These are phyloP conservation scores for Chaetophractus vellerosus DNA, from an alignment of 2,797 vertebrate species.

Conservation along the genomic window DNA sequence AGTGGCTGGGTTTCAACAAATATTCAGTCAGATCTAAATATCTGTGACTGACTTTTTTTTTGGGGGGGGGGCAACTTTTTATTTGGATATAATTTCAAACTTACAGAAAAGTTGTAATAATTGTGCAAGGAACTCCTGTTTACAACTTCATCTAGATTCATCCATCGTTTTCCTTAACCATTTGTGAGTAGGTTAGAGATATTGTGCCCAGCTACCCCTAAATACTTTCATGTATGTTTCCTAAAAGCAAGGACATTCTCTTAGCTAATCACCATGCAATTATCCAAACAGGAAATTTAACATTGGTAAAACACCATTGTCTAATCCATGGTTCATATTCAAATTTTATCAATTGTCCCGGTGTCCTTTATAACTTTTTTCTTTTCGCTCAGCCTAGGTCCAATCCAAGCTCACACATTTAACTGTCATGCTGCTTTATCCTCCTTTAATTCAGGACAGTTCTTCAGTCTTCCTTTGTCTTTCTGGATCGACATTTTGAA, in stretches of 20 bases:
- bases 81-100: conserved; percentile 39
- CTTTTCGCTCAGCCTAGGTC: background rate
- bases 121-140: background rate
- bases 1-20: background rate
- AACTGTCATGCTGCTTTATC: background rate
- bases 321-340: background rate
- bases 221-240: conserved; percentile 23
- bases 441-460: background rate
- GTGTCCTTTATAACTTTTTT: conserved; percentile 5
- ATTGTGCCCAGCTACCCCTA: background rate
- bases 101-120: conserved; percentile 37
- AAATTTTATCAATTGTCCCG: conserved; percentile 21
- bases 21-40: background rate
- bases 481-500: conserved; percentile 12
- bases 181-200: conserved; percentile 8
- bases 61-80: background rate
- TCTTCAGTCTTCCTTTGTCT: conserved; percentile 31
- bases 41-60: background rate
- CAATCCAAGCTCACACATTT: background rate
- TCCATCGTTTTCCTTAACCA: conserved; percentile 27
- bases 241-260: conserved; percentile 44
- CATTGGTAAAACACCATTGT: background rate
- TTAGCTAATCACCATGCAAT: background rate
- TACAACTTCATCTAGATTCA: background rate
- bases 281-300: conserved; percentile 13